Base-by-base conservation (phyloP, 2,797 vertebrate species). In the Oreortyx pictus region DNA sequence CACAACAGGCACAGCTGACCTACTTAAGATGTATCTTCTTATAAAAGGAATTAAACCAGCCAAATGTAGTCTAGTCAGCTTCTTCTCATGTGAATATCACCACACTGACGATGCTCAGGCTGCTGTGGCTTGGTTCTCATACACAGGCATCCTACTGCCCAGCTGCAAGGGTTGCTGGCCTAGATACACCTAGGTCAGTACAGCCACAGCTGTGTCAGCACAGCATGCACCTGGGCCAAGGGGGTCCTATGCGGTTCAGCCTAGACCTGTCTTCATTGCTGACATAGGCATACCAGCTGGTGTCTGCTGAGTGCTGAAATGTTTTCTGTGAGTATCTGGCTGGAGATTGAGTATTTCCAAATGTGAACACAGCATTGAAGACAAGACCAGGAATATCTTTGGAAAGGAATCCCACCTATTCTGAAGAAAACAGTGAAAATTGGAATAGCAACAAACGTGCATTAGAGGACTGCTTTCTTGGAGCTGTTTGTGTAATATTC, bases 131-230 rank as follows among this genome's bases (percentile, higher is more conserved):
- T 90, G 31, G 47, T 61, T 3, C 64, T 20, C 70, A 62, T 61
- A 5, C 44, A 7, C 16, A n/a, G 1, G 1, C 56, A 49, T 25
- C 15, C 59, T 0, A 0, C 12, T 1, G 0, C 0, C 6, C 82
- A 77, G 92, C 78, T 85, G 84, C 7, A 1, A 27, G 52, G 61
- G 37, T 43, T 72, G 35, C 19, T 27, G 62, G 65, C 65, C 89
- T 80, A 50, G 37, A 22, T 33, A 25, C 5, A 56, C 66, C 37
- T 0, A 0, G 13, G 2, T 5, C 52, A 27, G 19, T 52, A 33
- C 0, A 0, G 78, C 64, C 57, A 27, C 78, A 74, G 92, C 84
- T 95, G 86, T 39, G 47, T 37, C 16, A 67, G 44, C 71, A 50
- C 46, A 37, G 50, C 0, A 0, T 37, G 82, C 66, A 25, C 19